Evolutionary conservation across 2,888 invertebrate species (phyloP).

Genomic region (Macropis europaea): DNA sequence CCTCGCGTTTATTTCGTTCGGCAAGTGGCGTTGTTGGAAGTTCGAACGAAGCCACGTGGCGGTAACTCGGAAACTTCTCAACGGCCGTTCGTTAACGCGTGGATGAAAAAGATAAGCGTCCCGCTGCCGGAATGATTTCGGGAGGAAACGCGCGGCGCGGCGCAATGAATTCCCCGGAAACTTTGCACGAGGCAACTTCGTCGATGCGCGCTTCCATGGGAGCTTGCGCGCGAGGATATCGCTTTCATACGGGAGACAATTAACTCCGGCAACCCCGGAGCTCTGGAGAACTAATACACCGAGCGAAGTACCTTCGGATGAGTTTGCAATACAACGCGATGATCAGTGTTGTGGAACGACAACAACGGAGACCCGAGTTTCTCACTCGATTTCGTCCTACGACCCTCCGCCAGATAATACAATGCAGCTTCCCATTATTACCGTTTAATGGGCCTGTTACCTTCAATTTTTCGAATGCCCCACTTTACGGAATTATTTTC

Average conservation of each 20-base stretch:
- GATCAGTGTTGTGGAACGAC: slow-evolving; percentile 28
- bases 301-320: slow-evolving; percentile 24
- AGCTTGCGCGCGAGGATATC: slow-evolving; percentile 46
- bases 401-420: background rate
- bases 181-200: slow-evolving; percentile 47
- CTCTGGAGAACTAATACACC: slow-evolving; percentile 47
- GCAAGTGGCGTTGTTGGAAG: background rate
- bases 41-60: background rate
- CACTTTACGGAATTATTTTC: too few relatives aligned
- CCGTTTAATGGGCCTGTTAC: too few relatives aligned
- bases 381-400: slow-evolving; percentile 7
- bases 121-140: too few relatives aligned
- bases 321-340: slow-evolving; percentile 21
- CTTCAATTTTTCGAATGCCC: too few relatives aligned
- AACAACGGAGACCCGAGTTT: slow-evolving; percentile 16
- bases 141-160: background rate
- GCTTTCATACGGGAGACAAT: slow-evolving; percentile 51
- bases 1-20: background rate
- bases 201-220: slow-evolving; percentile 13
- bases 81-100: background rate
- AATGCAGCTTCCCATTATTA: too few relatives aligned
- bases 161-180: slow-evolving; percentile 25
- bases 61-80: background rate
- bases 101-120: too few relatives aligned
- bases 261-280: slow-evolving; percentile 30